Evolutionary conservation across 2,888 invertebrate species (phyloP).

Genomic region (Periphyllus acericola): DNA sequence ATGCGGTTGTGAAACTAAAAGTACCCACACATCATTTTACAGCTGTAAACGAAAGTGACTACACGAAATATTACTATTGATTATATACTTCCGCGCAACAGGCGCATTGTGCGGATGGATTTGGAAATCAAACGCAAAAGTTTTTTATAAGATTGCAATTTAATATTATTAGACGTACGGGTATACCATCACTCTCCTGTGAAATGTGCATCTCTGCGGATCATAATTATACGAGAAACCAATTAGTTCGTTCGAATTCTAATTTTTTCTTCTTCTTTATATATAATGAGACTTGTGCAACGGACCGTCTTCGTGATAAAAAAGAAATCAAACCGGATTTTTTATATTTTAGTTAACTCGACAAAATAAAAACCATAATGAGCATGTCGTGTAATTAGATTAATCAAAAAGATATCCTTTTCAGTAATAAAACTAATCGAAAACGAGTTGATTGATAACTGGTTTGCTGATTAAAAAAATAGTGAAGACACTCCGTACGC

Average conservation of each 20-base stretch:
- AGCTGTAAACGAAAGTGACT: too few species aligned
- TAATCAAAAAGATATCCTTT: conserved; percentile 50
- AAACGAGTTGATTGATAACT: conserved; percentile 53
- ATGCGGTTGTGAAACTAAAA: too few species aligned
- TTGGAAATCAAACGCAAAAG: neutral
- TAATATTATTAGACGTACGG: neutral
- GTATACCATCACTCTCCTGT: neutral
- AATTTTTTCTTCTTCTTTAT: neutral
- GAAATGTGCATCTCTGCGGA: neutral
- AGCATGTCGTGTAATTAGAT: conserved; percentile 36
- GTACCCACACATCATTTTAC: too few species aligned
- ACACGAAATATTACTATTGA: too few species aligned
- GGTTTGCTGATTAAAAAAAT: conserved; percentile 35
- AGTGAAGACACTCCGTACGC: conserved; percentile 15
- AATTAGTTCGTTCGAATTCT: conserved; percentile 2
- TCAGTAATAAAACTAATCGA: conserved; percentile 25
- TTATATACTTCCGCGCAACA: too few species aligned
- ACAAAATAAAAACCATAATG: conserved; percentile 35
- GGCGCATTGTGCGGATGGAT: neutral
- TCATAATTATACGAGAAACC: conserved; percentile 15
- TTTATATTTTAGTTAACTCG: conserved; percentile 9
- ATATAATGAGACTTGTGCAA: conserved; percentile 19
- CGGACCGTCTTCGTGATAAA: conserved; percentile 2
- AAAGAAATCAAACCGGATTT: conserved; percentile 44
- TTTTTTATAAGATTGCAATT: neutral